Evolutionary conservation across 2,113 vertebrate genomes (phyloP), one percentile per base, ranked within the genome.

Genomic region (Rhagologus leucostigma): DNA sequence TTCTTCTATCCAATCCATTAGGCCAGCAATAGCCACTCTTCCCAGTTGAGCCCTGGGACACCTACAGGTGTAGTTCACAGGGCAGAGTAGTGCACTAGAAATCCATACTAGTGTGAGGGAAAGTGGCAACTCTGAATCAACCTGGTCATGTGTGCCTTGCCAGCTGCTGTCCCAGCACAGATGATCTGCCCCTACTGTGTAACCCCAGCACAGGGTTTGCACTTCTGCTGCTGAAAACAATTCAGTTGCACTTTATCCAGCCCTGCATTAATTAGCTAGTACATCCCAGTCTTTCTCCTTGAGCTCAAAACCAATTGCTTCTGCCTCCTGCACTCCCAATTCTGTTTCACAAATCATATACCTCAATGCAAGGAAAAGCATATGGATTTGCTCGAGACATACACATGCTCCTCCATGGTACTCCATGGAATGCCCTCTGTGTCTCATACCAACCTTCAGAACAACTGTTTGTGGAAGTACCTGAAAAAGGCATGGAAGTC

Each of bases 201-300:
- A 84, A 70, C 6, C 20, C 4, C 41, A 74, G 41, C 10, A 46
- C 20, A 41, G 29, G 4, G 16, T 55, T 75, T 74, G 35, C 6
- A 11, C 23, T 84, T 74, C 6, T 30, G 29, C 41, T 71, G 37
- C 62, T 68, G 32, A 42, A 56, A 60, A 71, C 10, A 60, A n/a
- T 74, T 86, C 0, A 4, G 8, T 37, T 74, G 39, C 22, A 7
- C 30, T 87, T 82, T 37, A 37, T 79, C 24, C 15, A 79, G 11
- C 19, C 42, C 11, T 89, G 26, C 7, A 6, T 52, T 46, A 19
- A 37, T 81, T 83, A 76, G 26, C 59, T 26, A 30, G 12, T 32
- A 39, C 0, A 0, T 73, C 19, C 16, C 35, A 76, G 17, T 69
- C n/a, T 63, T 71, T n/a, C 27, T 89, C 3, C 46, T 42, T 37